These are phyloP conservation scores for Drosophila hydei DNA, from an alignment of 1,140 invertebrate genomes.

Conservation along the genomic window DNA sequence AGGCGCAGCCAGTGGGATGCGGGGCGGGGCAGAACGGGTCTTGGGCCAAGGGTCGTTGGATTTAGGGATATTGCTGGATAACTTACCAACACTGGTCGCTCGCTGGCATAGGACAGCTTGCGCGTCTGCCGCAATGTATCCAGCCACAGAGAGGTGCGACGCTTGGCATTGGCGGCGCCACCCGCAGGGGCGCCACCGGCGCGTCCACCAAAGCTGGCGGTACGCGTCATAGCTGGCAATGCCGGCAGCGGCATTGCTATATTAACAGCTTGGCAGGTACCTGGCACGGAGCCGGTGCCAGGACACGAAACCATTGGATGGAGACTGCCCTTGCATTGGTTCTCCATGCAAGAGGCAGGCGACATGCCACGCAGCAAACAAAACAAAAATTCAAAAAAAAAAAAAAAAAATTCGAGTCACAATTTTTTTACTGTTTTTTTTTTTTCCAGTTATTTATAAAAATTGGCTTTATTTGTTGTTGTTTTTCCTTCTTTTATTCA, in stretches of 20 bases:
- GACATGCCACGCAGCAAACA: constrained; percentile 60
- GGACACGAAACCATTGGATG: constrained; percentile 22
- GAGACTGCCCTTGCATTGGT: constrained; percentile 56
- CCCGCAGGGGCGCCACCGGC: neutral
- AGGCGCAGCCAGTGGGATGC: constrained; percentile 12
- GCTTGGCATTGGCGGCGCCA: constrained; percentile 60
- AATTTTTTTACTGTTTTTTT: neutral
- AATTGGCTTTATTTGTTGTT: neutral
- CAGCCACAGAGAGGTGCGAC: constrained; percentile 71
- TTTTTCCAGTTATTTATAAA: neutral
- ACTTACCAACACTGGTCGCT: constrained; percentile 70
- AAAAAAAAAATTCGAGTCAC: neutral
- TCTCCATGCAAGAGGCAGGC: constrained; percentile 73
- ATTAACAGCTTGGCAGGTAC: constrained; percentile 23
- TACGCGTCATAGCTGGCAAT: constrained; percentile 56
- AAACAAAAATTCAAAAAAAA: constrained; percentile 4
- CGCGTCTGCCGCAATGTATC: constrained; percentile 71
- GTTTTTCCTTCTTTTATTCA: constrained; percentile 1
- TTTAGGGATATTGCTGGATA: neutral
- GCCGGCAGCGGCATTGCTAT: constrained; percentile 50
- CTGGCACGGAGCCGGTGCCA: constrained; percentile 14
- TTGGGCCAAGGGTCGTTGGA: neutral
- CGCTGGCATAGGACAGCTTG: constrained; percentile 71
- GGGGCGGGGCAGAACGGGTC: neutral
- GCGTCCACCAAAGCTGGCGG: constrained; percentile 62